Percentiles rank a stretch among this genome's conserved stretches.
Evolutionary conservation across 2,113 vertebrate genomes (phyloP).

Genomic region (Bubo scandiacus): DNA sequence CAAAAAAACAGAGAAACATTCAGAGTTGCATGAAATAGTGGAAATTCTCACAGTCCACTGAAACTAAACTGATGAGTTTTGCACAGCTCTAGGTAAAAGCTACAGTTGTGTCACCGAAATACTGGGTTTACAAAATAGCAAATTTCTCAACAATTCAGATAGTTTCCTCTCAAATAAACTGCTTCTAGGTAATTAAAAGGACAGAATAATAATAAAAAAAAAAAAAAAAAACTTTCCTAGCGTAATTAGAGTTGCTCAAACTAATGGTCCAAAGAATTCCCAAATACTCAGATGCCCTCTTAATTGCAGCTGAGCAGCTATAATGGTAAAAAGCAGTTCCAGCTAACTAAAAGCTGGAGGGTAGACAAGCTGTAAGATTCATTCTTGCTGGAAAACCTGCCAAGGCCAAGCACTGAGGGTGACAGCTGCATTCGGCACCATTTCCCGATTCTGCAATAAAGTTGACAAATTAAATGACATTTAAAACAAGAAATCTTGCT

Average conservation of each 20-base stretch:
- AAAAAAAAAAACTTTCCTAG: background rate
- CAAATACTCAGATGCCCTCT: conserved; percentile 72
- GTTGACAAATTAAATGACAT: conserved; percentile 71
- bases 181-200: conserved; percentile 70
- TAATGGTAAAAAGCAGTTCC: conserved; percentile 66
- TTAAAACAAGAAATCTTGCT: conserved; percentile 48
- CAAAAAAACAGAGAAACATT: background rate
- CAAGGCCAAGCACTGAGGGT: conserved; percentile 67
- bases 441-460: conserved; percentile 69
- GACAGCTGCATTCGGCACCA: conserved; percentile 65
- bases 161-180: conserved; percentile 47
- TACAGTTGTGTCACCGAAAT: background rate
- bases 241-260: conserved; percentile 60
- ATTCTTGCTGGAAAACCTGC: conserved; percentile 67
- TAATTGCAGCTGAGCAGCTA: conserved; percentile 72
- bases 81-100: background rate
- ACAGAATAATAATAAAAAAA: conserved; percentile 23
- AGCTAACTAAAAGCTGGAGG: conserved; percentile 65
- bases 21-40: background rate
- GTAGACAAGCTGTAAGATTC: conserved; percentile 68
- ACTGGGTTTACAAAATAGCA: background rate
- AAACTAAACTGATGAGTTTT: background rate
- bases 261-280: conserved; percentile 73
- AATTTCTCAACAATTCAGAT: conserved; percentile 25
- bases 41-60: background rate